These are phyloP conservation scores for Heliconius ethilla DNA, from an alignment of 2,888 invertebrate genomes.

Conservation along the genomic window DNA sequence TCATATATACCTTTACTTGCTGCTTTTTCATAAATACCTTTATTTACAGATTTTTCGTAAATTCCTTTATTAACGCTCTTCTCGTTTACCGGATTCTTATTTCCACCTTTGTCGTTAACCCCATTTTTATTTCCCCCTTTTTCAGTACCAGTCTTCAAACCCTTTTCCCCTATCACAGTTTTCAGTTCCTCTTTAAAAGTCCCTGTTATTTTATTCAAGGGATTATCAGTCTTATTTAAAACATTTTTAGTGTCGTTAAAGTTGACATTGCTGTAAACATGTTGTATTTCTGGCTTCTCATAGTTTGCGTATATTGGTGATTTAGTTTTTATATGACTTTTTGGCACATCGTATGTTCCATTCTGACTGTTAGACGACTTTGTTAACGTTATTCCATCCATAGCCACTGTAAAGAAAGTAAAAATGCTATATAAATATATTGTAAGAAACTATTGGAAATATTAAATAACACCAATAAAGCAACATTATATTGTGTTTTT, in stretches of 20 bases:
- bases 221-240: conserved; percentile 69
- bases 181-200: conserved; percentile 71
- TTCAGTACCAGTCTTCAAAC: conserved; percentile 40
- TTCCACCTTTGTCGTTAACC: conserved; percentile 19
- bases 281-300: conserved; percentile 59
- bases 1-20: conserved; percentile 26
- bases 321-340: conserved; percentile 53
- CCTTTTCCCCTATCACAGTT: conserved; percentile 66
- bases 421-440: not conserved
- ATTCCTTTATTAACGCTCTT: conserved; percentile 20
- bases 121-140: conserved; percentile 20
- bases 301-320: conserved; percentile 71
- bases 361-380: conserved; percentile 58
- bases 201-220: conserved; percentile 57
- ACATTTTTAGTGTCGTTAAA: conserved; percentile 59
- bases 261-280: conserved; percentile 67
- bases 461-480: no score
- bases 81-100: conserved; percentile 24
- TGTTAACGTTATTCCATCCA: conserved; percentile 71
- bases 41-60: conserved; percentile 1
- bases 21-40: conserved; percentile 25
- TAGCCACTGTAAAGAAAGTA: conserved; percentile 64
- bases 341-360: conserved; percentile 62
- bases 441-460: no score
- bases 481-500: no score